A percentile compares a stretch with the other conserved stretches of the same genome.
These are phyloP conservation scores for Nerophis ophidion DNA, from an alignment of 2,113 vertebrate species.

Conservation along the genomic window DNA sequence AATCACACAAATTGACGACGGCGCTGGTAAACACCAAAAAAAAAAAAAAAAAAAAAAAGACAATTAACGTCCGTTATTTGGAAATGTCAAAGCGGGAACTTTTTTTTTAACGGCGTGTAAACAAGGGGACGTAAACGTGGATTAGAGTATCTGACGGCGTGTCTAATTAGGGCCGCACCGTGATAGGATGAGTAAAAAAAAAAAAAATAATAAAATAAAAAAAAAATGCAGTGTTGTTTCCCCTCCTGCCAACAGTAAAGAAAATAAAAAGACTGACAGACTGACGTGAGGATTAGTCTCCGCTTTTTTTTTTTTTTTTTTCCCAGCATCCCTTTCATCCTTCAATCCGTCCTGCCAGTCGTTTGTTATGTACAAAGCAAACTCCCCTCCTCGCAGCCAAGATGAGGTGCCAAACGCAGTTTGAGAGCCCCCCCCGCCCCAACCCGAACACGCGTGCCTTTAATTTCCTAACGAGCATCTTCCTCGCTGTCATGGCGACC, in stretches of 20 bases:
- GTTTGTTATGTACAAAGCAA: background rate
- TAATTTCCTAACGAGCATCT: slow-evolving; percentile 10
- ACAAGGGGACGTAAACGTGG: background rate
- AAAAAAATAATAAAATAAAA: too few relatives aligned
- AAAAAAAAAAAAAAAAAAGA: too few relatives aligned
- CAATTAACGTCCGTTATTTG: background rate
- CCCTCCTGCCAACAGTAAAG: too few relatives aligned
- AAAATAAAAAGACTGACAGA: slow-evolving; percentile 1
- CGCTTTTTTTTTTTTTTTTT: background rate
- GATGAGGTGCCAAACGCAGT: slow-evolving; percentile 3
- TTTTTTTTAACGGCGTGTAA: background rate
- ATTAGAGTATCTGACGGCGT: background rate
- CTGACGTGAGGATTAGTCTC: background rate
- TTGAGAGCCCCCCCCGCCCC: background rate
- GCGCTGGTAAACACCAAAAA: too few relatives aligned
- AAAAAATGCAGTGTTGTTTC: background rate
- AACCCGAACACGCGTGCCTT: background rate
- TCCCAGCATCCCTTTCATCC: background rate
- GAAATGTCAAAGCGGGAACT: background rate
- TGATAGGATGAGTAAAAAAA: background rate
- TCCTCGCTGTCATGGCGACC: slow-evolving; percentile 13
- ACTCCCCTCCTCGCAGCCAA: background rate
- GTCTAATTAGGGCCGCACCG: background rate
- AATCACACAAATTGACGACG: too few relatives aligned
- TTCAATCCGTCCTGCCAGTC: background rate